These are phyloP conservation scores for Phymatocera aterrima DNA, from an alignment of 2,888 invertebrate genomes.

Conservation along the genomic window DNA sequence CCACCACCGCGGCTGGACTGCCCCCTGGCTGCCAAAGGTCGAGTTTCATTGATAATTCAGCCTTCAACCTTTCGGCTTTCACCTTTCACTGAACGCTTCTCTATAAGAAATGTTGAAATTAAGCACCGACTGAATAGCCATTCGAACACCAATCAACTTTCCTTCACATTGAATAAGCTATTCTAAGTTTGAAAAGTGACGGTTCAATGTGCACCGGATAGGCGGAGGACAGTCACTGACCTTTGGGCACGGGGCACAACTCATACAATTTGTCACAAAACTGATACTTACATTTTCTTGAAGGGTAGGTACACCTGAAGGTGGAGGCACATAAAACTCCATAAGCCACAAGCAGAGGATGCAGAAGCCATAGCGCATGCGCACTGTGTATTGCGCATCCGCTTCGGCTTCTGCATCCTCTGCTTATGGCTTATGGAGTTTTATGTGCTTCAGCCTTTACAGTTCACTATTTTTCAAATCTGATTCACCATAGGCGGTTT, in stretches of 20 bases:
- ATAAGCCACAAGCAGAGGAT: no score
- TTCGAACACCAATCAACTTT: constrained; percentile 32
- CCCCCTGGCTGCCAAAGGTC: constrained; percentile 24
- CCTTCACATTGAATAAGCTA: constrained; percentile 2
- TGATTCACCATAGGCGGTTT: no score
- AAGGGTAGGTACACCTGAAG: no score
- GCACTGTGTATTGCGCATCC: no score
- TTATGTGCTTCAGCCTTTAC: no score
- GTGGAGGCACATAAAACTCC: no score
- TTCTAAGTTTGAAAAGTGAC: background rate
- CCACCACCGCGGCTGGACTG: no score
- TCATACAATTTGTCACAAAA: constrained; percentile 13
- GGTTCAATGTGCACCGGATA: constrained; percentile 8
- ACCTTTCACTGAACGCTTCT: background rate
- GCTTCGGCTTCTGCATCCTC: no score
- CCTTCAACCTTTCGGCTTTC: background rate
- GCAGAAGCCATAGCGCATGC: no score
- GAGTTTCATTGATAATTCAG: constrained; percentile 34
- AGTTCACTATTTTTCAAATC: no score
- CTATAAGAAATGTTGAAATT: background rate
- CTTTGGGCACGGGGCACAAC: background rate
- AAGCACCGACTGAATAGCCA: background rate
- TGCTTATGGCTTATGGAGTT: no score
- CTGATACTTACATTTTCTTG: background rate
- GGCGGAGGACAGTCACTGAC: background rate